Conservation (phyloP, 2,888 invertebrate genomes). For the Melanostoma scalare region DNA sequence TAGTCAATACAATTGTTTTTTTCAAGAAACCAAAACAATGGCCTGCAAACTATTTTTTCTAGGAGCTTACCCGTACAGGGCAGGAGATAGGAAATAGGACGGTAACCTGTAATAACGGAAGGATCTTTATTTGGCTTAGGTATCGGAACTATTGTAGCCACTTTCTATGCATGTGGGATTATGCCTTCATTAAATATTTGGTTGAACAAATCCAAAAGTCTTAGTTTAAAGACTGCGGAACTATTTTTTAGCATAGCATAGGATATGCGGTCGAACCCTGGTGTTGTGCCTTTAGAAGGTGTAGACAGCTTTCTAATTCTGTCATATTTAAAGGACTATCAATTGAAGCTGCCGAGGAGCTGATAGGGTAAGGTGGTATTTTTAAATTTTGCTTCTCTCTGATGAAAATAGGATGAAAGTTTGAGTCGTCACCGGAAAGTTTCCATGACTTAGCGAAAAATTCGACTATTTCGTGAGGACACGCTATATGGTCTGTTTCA, state of each 20-base stretch:
- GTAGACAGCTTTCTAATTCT: conserved; percentile 4
- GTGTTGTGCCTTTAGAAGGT: conserved; percentile 6
- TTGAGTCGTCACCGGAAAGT: background rate
- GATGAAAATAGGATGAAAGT: background rate
- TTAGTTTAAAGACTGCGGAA: background rate
- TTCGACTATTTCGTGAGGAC: background rate
- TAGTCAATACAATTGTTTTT: conserved; percentile 26
- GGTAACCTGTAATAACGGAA: background rate
- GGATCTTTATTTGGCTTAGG: conserved; percentile 10
- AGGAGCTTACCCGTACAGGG: background rate
- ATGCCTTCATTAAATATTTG: background rate
- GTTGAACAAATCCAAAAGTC: background rate
- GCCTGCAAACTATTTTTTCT: conserved; percentile 75
- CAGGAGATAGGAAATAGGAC: conserved; percentile 9
- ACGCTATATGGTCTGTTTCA: background rate
- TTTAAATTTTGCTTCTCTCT: background rate
- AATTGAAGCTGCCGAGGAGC: background rate
- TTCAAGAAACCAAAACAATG: conserved; percentile 3
- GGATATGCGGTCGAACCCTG: conserved; percentile 9
- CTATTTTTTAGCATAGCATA: conserved; percentile 7
- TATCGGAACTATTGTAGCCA: conserved; percentile 5
- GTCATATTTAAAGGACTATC: background rate
- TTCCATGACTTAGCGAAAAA: background rate
- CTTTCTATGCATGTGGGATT: conserved; percentile 19
- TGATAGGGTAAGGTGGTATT: background rate